Conservation (phyloP, 2,888 invertebrate genomes). For the Laspeyria flexula region DNA sequence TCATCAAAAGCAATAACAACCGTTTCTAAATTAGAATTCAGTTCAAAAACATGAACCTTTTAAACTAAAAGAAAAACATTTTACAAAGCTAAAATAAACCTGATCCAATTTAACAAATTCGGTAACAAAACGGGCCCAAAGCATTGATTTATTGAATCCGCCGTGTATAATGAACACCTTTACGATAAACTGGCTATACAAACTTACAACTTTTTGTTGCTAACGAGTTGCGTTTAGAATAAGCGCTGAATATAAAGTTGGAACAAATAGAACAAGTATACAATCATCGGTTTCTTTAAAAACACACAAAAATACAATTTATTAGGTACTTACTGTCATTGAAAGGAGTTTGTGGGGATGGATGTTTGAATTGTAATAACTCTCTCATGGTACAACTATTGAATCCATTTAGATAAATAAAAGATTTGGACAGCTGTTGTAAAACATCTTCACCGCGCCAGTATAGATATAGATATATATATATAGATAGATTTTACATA, state of each 20-base stretch:
- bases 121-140: slow-evolving; percentile 6
- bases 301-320: too few relatives aligned
- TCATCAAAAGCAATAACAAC: neutral
- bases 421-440: too few relatives aligned
- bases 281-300: neutral
- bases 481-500: too few relatives aligned
- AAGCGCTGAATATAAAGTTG: too few relatives aligned
- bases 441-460: too few relatives aligned
- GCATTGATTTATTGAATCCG: slow-evolving; percentile 25
- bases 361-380: too few relatives aligned
- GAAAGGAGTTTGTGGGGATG: too few relatives aligned
- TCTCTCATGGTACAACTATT: too few relatives aligned
- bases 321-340: too few relatives aligned
- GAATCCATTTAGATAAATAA: too few relatives aligned
- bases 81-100: slow-evolving; percentile 1
- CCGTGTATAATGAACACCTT: slow-evolving; percentile 14
- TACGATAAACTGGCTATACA: slow-evolving; percentile 4
- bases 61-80: neutral
- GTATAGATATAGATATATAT: too few relatives aligned
- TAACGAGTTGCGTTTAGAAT: neutral
- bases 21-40: neutral
- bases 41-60: neutral
- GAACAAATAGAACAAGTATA: too few relatives aligned
- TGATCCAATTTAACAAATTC: slow-evolving; percentile 8
- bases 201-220: slow-evolving; percentile 3